Conservation (phyloP, 2,113 vertebrate species). For the Spilogale gracilis region DNA sequence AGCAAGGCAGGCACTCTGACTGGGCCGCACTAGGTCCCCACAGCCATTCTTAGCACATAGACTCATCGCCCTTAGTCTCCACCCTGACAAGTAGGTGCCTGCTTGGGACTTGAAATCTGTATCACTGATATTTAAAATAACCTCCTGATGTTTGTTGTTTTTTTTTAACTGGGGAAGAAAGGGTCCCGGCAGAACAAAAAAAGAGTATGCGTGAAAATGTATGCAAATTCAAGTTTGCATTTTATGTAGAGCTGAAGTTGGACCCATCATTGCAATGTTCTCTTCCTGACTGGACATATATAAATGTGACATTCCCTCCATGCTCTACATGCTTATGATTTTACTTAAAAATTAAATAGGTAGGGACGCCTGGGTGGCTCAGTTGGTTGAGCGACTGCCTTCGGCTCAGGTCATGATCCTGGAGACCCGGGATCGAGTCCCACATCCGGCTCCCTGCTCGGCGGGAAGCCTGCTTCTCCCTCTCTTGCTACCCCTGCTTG, state of each 20-base stretch:
- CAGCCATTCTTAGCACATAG: background rate
- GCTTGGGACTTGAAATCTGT: constrained; percentile 58
- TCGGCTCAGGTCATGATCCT: too few relatives aligned
- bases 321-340: background rate
- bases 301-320: background rate
- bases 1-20: background rate
- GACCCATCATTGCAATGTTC: background rate
- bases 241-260: background rate
- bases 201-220: background rate
- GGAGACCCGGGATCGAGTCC: too few relatives aligned
- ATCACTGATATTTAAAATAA: constrained; percentile 4
- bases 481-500: too few relatives aligned
- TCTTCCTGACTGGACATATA: constrained; percentile 59
- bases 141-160: constrained; percentile 57
- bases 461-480: too few relatives aligned
- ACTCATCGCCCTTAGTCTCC: constrained; percentile 1
- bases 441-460: too few relatives aligned
- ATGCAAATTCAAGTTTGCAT: background rate
- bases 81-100: constrained; percentile 33
- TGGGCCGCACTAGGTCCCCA: too few relatives aligned
- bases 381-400: too few relatives aligned
- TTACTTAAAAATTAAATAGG: constrained; percentile 47
- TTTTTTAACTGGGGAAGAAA: constrained; percentile 33
- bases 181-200: background rate
- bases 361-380: background rate